Conservation (phyloP, 2,797 vertebrate genomes). For the Acrossocheilus wenchowensis region DNA sequence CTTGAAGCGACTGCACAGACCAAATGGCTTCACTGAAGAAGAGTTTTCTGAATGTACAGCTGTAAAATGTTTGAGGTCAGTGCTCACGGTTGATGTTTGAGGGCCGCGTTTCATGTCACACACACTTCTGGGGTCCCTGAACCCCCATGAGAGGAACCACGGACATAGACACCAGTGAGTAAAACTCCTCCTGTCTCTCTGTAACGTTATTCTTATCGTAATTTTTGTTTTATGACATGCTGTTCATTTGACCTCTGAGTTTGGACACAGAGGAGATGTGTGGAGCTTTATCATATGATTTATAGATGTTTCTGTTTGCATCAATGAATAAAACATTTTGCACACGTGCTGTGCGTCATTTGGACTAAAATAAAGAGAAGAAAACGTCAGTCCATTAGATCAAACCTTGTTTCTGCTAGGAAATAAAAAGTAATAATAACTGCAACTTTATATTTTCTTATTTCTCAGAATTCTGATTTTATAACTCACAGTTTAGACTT, state of each 20-base stretch:
- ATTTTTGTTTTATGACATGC: neutral
- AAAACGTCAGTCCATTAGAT: neutral
- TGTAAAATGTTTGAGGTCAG: neutral
- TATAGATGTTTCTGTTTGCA: neutral
- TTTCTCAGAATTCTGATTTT: neutral
- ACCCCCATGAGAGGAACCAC: conserved; percentile 51
- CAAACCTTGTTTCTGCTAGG: neutral
- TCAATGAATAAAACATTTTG: neutral
- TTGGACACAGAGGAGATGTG: neutral
- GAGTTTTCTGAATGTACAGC: neutral
- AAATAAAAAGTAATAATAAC: neutral
- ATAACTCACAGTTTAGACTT: neutral
- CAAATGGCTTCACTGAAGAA: neutral
- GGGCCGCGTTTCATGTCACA: conserved; percentile 24
- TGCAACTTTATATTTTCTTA: neutral
- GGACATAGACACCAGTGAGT: conserved; percentile 53
- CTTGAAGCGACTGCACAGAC: neutral
- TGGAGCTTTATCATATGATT: neutral
- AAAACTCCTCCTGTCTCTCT: neutral
- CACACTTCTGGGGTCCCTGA: conserved; percentile 34
- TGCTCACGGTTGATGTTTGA: neutral
- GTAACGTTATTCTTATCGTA: neutral
- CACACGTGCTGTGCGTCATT: neutral
- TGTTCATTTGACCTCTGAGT: neutral
- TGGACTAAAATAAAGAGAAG: neutral